Evolutionary conservation across 2,797 vertebrate species (phyloP), one percentile per base, ranked within the genome.

Genomic region (Protonibea diacanthus): DNA sequence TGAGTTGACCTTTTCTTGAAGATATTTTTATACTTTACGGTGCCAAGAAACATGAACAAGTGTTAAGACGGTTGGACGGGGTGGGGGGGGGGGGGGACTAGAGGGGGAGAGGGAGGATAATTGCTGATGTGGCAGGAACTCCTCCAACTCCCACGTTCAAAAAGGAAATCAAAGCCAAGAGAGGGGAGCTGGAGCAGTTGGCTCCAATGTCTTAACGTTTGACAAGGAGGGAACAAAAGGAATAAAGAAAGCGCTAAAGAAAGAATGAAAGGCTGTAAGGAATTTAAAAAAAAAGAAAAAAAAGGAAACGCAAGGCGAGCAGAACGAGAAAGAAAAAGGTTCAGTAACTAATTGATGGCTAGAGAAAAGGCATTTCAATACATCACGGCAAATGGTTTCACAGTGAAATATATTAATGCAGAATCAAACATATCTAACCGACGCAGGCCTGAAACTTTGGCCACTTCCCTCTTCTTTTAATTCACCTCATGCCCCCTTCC

Each of bases 101-200:
- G 52, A 59, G 64, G 47, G 52, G n/a, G 42, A 12, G 23, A 17
- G 40, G 55, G 58, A 21, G 45, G 44, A 74, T 86, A 77, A 85
- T 51, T 78, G 87, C 83, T 88, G 87, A 90, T 58, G 85, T 76
- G 66, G 85, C 83, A 81, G 55, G 80, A 69, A 70, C 67, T 82
- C 73, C 44, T 84, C 71, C 76, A 85, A 81, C 65, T 85, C 79
- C 80, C 83, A 80, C 52, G n/a, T 78, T 58, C 25, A 69, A 48
- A 64, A 59, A 55, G 61, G 58, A 88, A 75, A 83, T 79, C 65
- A 72, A 71, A 86, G 70, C 80, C 64, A 29, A 52, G 52, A 80
- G 65, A 38, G 7, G 51, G 58, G 49, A 74, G 62, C 53, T 29
- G 61, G 60, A 79, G 78, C 80, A 20, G 49, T 61, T 33, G 56